Percentiles rank a stretch among this genome's conserved stretches.
Conservation (phyloP, 64 coral and sea anemone species). For the Montipora cactus region DNA sequence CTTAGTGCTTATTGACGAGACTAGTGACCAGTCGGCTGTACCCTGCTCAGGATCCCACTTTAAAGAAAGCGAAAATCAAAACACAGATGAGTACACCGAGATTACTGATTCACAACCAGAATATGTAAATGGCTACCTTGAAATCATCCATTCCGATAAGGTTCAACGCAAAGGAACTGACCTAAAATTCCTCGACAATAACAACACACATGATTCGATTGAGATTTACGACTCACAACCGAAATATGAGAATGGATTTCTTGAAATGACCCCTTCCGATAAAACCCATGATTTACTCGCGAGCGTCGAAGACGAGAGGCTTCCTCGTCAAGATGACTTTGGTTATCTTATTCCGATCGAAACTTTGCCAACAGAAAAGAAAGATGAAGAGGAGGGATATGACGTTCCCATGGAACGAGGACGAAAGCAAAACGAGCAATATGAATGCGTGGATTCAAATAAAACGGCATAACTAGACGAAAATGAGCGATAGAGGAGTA, state of each 20-base stretch:
- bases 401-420: background rate
- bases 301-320: background rate
- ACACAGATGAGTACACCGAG: too few relatives aligned
- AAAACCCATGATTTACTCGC: background rate
- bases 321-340: background rate
- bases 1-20: background rate
- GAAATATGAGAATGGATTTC: slow-evolving; percentile 8
- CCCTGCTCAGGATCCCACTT: background rate
- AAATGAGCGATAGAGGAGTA: background rate
- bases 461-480: background rate
- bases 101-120: too few relatives aligned
- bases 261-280: background rate
- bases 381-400: background rate
- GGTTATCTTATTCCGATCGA: slow-evolving; percentile 11
- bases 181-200: too few relatives aligned
- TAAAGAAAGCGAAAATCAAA: too few relatives aligned
- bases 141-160: too few relatives aligned
- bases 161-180: too few relatives aligned
- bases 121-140: too few relatives aligned
- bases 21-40: background rate
- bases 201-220: background rate
- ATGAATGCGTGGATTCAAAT: background rate
- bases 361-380: background rate
- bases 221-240: background rate
- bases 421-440: background rate